Evolutionary conservation across 2,113 vertebrate genomes (phyloP).

Genomic region (Lucifuga dentata): DNA sequence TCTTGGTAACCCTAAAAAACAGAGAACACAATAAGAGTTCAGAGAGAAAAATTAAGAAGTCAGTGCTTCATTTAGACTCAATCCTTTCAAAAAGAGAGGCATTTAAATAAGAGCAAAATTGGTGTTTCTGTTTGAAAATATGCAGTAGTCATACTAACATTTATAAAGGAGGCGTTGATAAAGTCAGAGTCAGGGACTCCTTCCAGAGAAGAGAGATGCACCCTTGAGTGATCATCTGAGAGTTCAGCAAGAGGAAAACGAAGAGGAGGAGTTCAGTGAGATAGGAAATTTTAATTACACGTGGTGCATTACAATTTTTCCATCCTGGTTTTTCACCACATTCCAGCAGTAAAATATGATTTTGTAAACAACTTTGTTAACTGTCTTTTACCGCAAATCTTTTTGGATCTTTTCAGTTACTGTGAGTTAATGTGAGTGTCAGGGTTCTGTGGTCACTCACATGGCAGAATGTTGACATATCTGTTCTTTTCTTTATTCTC

Average conservation of each 20-base stretch:
- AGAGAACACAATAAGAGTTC: background rate
- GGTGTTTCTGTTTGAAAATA: background rate
- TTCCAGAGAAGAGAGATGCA: conserved; percentile 93
- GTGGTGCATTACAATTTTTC: background rate
- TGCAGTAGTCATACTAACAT: conserved; percentile 84
- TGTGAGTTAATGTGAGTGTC: background rate
- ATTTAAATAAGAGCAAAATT: background rate
- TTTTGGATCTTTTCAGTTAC: too few relatives aligned
- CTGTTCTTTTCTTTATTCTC: conserved; percentile 99
- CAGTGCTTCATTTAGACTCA: background rate
- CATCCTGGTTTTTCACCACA: background rate
- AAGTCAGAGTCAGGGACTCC: conserved; percentile 98
- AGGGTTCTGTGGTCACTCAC: conserved; percentile 80
- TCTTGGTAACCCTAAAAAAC: conserved; percentile 94
- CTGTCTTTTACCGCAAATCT: background rate
- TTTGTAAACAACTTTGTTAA: background rate
- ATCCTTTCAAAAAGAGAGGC: too few relatives aligned
- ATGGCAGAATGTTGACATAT: conserved; percentile 98
- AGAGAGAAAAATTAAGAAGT: background rate
- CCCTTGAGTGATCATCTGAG: conserved; percentile 96
- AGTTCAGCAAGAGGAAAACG: conserved; percentile 7
- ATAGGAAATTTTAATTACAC: background rate
- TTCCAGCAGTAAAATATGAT: background rate
- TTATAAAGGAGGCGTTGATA: conserved; percentile 98
- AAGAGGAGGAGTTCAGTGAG: background rate